Percentiles rank a stretch among this genome's conserved stretches.
phyloP scores from a whole-genome alignment of 1,140 invertebrate species.

The Micrasema minimum region DNA sequence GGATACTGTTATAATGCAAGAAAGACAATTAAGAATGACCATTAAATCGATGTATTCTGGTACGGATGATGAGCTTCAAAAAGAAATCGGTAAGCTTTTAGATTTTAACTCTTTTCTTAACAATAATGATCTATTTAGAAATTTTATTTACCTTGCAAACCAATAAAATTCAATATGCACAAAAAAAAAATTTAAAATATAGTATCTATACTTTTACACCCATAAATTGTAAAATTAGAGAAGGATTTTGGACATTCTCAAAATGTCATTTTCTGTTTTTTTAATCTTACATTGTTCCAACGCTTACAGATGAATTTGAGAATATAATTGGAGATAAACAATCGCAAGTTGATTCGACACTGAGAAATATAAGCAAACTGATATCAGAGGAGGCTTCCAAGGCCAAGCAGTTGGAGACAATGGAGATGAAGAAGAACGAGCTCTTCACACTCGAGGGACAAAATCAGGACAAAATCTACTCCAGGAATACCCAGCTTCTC shows the following conservation, averaged over 20 bases:
- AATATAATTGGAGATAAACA: slow-evolving; percentile 60
- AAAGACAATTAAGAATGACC: slow-evolving; percentile 65
- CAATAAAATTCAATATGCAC: too few relatives aligned
- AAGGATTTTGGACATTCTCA: too few relatives aligned
- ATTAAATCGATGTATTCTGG: slow-evolving; percentile 73
- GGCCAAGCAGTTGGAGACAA: slow-evolving; percentile 61
- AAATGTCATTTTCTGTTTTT: too few relatives aligned
- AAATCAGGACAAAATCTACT: slow-evolving; percentile 63
- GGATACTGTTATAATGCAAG: slow-evolving; percentile 62
- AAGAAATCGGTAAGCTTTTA: slow-evolving; percentile 66
- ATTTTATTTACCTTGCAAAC: too few relatives aligned
- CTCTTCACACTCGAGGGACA: slow-evolving; percentile 62
- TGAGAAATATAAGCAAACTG: slow-evolving; percentile 59
- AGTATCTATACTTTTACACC: too few relatives aligned
- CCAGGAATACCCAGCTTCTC: slow-evolving; percentile 59
- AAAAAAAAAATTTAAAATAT: too few relatives aligned
- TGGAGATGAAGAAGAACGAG: slow-evolving; percentile 63
- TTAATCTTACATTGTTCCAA: not conserved
- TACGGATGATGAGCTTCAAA: slow-evolving; percentile 70
- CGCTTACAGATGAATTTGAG: slow-evolving; percentile 51
- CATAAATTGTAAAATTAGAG: too few relatives aligned
- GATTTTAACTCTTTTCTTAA: too few relatives aligned
- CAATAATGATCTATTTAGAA: too few relatives aligned
- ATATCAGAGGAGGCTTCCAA: slow-evolving; percentile 62
- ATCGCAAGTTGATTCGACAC: slow-evolving; percentile 60